A percentile compares a stretch with the other conserved stretches of the same genome.
Conservation (phyloP, 2,888 invertebrate species). For the Drosophila multiciliata region DNA sequence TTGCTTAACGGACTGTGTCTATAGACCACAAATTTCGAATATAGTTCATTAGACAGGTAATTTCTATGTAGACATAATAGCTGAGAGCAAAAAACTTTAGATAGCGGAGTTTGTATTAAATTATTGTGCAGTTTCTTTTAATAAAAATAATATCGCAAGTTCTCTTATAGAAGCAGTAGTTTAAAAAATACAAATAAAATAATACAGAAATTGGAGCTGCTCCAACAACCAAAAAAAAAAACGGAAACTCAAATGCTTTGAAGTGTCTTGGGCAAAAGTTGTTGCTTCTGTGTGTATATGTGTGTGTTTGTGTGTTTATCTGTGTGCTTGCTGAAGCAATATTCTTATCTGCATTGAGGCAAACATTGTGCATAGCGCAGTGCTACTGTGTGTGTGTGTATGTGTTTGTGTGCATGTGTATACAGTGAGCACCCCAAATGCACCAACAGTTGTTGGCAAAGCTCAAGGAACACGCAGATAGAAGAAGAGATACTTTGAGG, state of each 20-base stretch:
- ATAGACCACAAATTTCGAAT: neutral
- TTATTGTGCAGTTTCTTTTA: neutral
- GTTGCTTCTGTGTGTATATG: constrained; percentile 23
- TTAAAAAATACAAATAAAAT: constrained; percentile 1
- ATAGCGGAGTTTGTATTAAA: neutral
- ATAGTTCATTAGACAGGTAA: neutral
- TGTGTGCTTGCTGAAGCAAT: constrained; percentile 52
- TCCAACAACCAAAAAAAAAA: constrained; percentile 28
- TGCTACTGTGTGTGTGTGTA: constrained; percentile 2
- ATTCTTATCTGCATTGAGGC: constrained; percentile 80
- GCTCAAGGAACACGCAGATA: constrained; percentile 38
- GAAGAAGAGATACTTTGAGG: constrained; percentile 15
- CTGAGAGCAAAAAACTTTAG: neutral
- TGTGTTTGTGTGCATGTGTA: constrained; percentile 27
- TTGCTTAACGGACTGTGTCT: neutral
- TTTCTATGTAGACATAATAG: neutral
- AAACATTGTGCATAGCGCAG: constrained; percentile 46
- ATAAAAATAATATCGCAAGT: neutral
- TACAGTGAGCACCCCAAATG: constrained; percentile 45
- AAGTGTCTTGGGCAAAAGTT: constrained; percentile 53
- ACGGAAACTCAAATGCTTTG: constrained; percentile 39
- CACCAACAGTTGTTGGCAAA: constrained; percentile 62
- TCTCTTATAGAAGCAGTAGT: constrained; percentile 7
- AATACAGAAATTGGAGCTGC: constrained; percentile 32
- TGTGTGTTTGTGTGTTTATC: constrained; percentile 18